Base-by-base conservation (phyloP, 2,888 invertebrate species). In the Agapetus fuscipes region DNA sequence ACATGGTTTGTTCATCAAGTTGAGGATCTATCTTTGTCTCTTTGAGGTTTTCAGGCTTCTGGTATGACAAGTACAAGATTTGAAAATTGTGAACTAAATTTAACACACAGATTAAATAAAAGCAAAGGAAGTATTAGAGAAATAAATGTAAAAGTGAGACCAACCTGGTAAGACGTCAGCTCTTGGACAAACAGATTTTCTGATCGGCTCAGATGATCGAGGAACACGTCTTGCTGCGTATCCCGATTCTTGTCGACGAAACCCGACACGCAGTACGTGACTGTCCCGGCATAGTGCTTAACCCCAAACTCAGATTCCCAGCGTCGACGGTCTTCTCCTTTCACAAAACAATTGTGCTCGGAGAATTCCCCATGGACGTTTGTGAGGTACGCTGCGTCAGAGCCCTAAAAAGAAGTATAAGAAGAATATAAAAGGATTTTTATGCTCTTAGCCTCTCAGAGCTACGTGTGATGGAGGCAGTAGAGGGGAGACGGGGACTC, bases 291-390 rank as follows among this genome's bases (percentile, higher is more conserved):
- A 58, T 93, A 93, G 58, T 93, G 93, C 46, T 77, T 77, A 2
- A 93, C 80, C 0, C 89, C 88, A 54, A 93, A 93, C 60, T 91
- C 88, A 9, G 80, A 81, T 57, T 90, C 89, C 91, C 91, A 93
- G 52, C 81, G 81, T 10, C 91, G 69, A 0, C 89, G 76, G 54
- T 91, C 89, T 28, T 80, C 77, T 1, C 89, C 80, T 60, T 90
- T 90, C 2, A 88, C 80, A 60, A 89, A 93, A 60, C 83, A 78
- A 32, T 81, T 75, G 59, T 93, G 86, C 24, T 66, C 73, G 50
- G 86, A 88, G 57, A 91, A 91, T 60, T 93, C 91, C 15, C 80
- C 67, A 60, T 91, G 90, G 36, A 91, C 71, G 66, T 91, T 93
- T 7, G 81, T 83, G 48, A 93, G 72, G 59, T 89, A 91, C 0